Evolutionary conservation across 2,888 invertebrate genomes (phyloP).

Genomic region (Globia sparganii): DNA sequence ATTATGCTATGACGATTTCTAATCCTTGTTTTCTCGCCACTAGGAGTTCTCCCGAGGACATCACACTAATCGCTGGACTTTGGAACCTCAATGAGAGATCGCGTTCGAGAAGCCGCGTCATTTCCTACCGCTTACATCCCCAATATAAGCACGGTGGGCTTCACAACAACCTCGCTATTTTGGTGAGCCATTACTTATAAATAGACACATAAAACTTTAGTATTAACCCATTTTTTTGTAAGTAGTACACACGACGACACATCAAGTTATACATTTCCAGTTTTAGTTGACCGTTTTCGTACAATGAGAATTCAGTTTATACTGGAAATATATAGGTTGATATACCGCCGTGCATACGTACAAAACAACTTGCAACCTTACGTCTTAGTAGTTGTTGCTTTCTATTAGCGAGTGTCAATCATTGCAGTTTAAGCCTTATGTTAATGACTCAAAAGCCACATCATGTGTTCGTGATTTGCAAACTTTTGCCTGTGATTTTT

Average conservation of each 20-base stretch:
- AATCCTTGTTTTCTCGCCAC: slow-evolving; percentile 21
- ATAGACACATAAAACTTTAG: background rate
- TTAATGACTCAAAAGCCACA: background rate
- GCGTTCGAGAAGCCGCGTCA: slow-evolving; percentile 75
- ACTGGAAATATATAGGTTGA: too few relatives aligned
- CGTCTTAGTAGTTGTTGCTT: too few relatives aligned
- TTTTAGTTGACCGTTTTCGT: too few relatives aligned
- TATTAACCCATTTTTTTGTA: background rate
- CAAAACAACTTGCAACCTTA: too few relatives aligned
- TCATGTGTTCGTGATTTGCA: background rate
- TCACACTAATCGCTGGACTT: slow-evolving; percentile 79
- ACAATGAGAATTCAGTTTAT: too few relatives aligned
- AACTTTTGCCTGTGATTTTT: background rate
- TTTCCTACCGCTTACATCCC: slow-evolving; percentile 75
- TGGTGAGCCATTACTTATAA: slow-evolving; percentile 68
- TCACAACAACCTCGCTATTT: slow-evolving; percentile 80
- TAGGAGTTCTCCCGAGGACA: slow-evolving; percentile 76
- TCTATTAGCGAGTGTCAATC: background rate
- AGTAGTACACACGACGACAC: background rate
- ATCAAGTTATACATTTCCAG: too few relatives aligned
- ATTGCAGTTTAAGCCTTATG: background rate
- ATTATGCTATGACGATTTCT: background rate
- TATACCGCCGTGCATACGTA: too few relatives aligned
- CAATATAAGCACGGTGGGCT: slow-evolving; percentile 76
- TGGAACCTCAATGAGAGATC: slow-evolving; percentile 78